These are phyloP conservation scores for Nasonia oneida DNA, from an alignment of 2,888 invertebrate genomes.

Conservation along the genomic window DNA sequence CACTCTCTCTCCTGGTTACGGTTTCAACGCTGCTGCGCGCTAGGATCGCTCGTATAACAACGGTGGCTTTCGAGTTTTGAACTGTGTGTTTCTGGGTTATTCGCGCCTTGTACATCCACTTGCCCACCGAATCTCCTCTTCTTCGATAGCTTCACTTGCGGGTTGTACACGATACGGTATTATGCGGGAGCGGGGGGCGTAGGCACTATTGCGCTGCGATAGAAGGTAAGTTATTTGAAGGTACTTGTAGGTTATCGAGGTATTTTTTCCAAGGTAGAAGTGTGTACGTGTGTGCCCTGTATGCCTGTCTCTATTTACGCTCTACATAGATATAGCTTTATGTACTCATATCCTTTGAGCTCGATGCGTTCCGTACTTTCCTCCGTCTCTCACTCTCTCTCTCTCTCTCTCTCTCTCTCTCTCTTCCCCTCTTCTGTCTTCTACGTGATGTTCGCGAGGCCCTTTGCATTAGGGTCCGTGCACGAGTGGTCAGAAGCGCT, in stretches of 20 bases:
- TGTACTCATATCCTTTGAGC: constrained; percentile 14
- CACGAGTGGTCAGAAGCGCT: constrained; percentile 76
- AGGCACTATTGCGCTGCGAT: constrained; percentile 78
- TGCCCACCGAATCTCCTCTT: constrained; percentile 13
- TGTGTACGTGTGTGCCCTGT: constrained; percentile 44
- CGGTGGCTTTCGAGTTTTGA: constrained; percentile 8
- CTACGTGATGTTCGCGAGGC: constrained; percentile 50
- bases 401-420: constrained; percentile 26
- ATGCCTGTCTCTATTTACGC: not conserved
- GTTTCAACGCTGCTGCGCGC: not conserved
- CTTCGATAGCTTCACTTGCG: not conserved
- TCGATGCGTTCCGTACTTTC: constrained; percentile 40
- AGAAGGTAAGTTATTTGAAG: constrained; percentile 75
- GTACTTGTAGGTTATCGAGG: constrained; percentile 78
- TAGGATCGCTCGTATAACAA: constrained; percentile 7
- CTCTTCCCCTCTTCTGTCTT: constrained; percentile 41
- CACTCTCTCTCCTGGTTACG: constrained; percentile 34
- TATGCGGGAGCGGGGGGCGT: constrained; percentile 67
- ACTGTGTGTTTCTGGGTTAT: constrained; percentile 32
- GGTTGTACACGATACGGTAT: constrained; percentile 50
- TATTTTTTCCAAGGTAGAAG: constrained; percentile 75
- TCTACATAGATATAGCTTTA: not conserved
- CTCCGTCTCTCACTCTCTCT: constrained; percentile 50
- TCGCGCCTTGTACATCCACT: constrained; percentile 12
- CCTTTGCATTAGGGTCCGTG: constrained; percentile 68